Evolutionary conservation across 2,113 vertebrate genomes (phyloP).

Genomic region (Onychostoma macrolepis): DNA sequence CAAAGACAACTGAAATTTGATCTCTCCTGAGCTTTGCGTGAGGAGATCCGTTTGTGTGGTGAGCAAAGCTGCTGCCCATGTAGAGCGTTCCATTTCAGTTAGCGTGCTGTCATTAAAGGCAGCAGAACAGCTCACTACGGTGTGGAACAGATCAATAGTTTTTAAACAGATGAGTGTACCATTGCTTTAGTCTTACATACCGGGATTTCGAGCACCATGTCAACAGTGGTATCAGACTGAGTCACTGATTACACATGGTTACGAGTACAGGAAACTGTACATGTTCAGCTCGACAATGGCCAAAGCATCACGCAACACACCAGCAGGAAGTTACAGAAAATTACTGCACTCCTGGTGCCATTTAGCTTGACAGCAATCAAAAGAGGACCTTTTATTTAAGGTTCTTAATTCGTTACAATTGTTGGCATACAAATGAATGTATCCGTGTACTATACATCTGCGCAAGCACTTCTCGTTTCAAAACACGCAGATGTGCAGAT

Average conservation of each 20-base stretch:
- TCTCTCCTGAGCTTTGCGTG: not conserved
- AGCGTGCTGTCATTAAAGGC: not conserved
- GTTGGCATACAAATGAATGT: conserved; percentile 58
- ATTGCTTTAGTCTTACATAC: not conserved
- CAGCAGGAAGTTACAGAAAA: conserved; percentile 49
- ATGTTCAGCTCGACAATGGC: conserved; percentile 48
- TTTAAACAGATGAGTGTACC: conserved; percentile 13
- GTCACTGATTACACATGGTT: conserved; percentile 50
- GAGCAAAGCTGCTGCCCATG: not conserved
- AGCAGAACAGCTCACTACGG: not conserved
- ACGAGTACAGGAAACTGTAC: conserved; percentile 51
- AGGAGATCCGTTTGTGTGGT: not conserved
- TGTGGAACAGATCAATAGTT: not conserved
- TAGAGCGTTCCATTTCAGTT: not conserved
- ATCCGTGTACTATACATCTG: conserved; percentile 51
- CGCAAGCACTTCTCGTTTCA: conserved; percentile 42
- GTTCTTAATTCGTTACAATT: conserved; percentile 55
- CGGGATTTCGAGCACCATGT: not conserved
- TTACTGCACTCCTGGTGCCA: conserved; percentile 31
- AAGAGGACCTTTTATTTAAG: conserved; percentile 37
- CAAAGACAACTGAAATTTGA: not conserved
- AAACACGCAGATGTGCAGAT: conserved; percentile 56
- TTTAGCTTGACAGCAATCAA: conserved; percentile 16
- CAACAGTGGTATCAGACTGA: conserved; percentile 43
- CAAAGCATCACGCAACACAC: conserved; percentile 25